Conservation (phyloP, 2,888 invertebrate genomes). For the Rhamnusium bicolor region DNA sequence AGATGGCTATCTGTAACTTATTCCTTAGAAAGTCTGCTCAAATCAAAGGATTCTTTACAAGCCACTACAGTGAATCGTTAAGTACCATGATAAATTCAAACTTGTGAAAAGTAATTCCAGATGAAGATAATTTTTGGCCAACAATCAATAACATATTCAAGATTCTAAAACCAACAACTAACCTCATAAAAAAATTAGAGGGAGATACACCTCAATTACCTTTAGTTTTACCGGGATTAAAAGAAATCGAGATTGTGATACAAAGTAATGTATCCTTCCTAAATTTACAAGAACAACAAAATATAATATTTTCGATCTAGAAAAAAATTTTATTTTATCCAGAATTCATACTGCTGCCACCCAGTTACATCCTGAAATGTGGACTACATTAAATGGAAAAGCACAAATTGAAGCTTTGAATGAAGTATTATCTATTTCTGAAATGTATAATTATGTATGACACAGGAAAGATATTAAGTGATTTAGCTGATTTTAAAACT, state of each 20-base stretch:
- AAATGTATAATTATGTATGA: background rate
- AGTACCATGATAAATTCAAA: background rate
- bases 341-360: background rate
- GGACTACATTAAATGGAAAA: background rate
- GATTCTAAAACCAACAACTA: background rate
- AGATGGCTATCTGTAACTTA: too few species aligned
- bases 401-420: background rate
- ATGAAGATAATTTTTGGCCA: background rate
- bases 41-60: slow-evolving; percentile 1
- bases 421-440: background rate
- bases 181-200: background rate
- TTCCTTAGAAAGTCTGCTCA: background rate
- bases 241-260: background rate
- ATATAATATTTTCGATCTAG: background rate
- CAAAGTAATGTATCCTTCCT: background rate
- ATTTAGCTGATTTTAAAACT: background rate
- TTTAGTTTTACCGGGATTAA: background rate
- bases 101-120: background rate
- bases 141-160: background rate
- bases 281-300: slow-evolving; percentile 1
- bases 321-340: background rate
- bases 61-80: background rate
- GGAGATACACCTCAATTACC: background rate
- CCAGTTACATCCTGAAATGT: background rate
- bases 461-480: slow-evolving; percentile 1